Base-by-base conservation (phyloP, 2,797 vertebrate genomes). In the Loriculus beryllinus region DNA sequence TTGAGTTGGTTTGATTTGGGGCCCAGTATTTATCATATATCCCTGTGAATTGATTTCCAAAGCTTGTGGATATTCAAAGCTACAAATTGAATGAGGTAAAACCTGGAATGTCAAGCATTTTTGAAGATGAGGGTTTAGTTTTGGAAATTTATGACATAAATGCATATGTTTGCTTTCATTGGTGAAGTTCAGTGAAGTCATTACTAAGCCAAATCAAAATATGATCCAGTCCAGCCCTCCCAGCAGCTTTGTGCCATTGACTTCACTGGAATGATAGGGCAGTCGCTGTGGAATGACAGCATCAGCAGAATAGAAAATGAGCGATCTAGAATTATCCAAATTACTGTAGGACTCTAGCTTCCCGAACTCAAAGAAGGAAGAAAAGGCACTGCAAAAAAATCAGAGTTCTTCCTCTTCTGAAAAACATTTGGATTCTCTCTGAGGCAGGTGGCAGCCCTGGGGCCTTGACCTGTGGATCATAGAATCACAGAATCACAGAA, bases 1-100 rank as follows among this genome's bases (percentile, higher is more conserved):
- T 76, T 74, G 35, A 84, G 60, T 69, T 45, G 4, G 69, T 91
- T 76, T 16, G 31, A 70, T 76, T 88, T 47, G 18, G 16, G 17
- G 25, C 25, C 69, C 18, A 14, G 29, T 64, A 25, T 93, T 91
- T 80, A 47, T 22, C 23, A 23, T 39, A 23, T 52, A 33, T 54
- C 48, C 76, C 18, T 71, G 48, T 76, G 29, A 88, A 82, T 74
- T 78, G 45, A 83, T 90, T 93, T 92, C 78, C 62, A 71, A 91
- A 92, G 57, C 31, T 37, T 57, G 63, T 71, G 64, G 87, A 35
- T 67, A 31, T 62, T 92, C 48, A 87, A n/a, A 92, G 76, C 23
- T 80, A 29, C 48, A 47, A 19, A 86, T 71, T 64, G 31, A 67
- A 80, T 80, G 31, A 70, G 40, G 42, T 85, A 31, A 87, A 29